Evolutionary conservation across 1,140 invertebrate species (phyloP).

Genomic region (Drosophila suzukii): DNA sequence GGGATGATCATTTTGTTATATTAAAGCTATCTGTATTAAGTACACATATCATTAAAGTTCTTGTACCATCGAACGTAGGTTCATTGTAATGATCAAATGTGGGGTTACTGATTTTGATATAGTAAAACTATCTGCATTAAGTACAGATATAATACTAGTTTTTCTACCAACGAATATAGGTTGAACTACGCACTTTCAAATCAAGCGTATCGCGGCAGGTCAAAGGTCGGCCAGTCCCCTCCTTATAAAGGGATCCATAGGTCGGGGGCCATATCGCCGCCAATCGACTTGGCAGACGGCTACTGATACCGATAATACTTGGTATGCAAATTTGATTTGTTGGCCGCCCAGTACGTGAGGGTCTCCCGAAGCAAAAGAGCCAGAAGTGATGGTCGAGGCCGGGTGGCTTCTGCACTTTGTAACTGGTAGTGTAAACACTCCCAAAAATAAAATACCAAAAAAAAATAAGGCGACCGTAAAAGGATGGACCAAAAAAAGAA

Average conservation of each 20-base stretch:
- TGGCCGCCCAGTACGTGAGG: conserved; percentile 63
- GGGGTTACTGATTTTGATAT: no score
- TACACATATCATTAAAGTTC: no score
- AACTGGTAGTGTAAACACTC: conserved; percentile 82
- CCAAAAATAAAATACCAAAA: conserved; percentile 24
- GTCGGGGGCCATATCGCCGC: conserved; percentile 10
- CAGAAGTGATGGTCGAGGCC: conserved; percentile 19
- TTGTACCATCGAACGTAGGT: no score
- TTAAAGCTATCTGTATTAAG: no score
- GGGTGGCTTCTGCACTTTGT: conserved; percentile 80
- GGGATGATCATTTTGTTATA: no score
- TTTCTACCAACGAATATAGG: background rate
- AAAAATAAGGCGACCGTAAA: conserved; percentile 33
- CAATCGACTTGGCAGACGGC: conserved; percentile 3
- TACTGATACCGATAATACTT: conserved; percentile 75
- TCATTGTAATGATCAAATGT: no score
- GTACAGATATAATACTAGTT: no score
- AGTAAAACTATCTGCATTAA: no score
- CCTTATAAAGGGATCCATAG: background rate
- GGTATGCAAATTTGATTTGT: conserved; percentile 82
- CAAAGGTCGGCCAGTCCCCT: conserved; percentile 1
- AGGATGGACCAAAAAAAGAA: conserved; percentile 9
- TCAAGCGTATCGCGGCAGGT: conserved; percentile 4
- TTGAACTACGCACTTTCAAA: background rate
- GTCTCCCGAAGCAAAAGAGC: conserved; percentile 19